Base-by-base conservation (phyloP, 2,113 vertebrate genomes). In the Salminus brasiliensis region DNA sequence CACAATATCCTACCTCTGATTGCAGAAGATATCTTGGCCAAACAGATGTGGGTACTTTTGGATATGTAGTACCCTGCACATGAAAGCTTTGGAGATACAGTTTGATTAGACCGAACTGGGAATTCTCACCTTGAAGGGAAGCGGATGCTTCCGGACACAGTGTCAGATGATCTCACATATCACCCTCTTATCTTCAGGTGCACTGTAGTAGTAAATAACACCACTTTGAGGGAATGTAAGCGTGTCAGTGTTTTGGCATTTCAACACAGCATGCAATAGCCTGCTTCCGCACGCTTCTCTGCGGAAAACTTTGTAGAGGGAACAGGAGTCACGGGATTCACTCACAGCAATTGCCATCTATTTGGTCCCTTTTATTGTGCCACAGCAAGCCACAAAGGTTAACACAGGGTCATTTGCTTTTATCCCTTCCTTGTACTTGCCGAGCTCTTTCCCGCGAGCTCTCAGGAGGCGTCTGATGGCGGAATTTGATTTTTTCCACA, bases 351-450 rank as follows among this genome's bases (percentile, higher is more conserved):
- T 49, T 49, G 16, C 47, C 47, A 47, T 49, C 16, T 21, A 21
- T 49, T 49, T 21, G 18, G 21, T 49, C 47, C 6, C 47, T 71
- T n/a, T 10, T 25, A 32, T 21, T 71, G 41, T 62, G 36, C 18
- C n/a, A 30, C 52, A 62, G 68, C 11, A 59, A 69, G 65, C 57
- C 27, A n/a, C 49, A 15, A 72, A 55, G 13, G 23, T 13, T 67
- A 60, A 79, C 68, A 49, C 39, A 34, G 4, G 36, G n/a, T 69
- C 3, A 52, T 12, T 60, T 13, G 30, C 76, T 79, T 53, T 77
- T 43, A 59, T 32, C 29, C 11, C 49, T 34, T 69, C 25, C 39
- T 11, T 2, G 39, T 70, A n/a, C 16, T 34, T 36, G 21, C 29
- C 5, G 29, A 43, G 68, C 68, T 39, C 52, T 79, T 63, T 72